Base-by-base conservation (phyloP, 2,888 invertebrate species). In the Epinotia nisella region DNA sequence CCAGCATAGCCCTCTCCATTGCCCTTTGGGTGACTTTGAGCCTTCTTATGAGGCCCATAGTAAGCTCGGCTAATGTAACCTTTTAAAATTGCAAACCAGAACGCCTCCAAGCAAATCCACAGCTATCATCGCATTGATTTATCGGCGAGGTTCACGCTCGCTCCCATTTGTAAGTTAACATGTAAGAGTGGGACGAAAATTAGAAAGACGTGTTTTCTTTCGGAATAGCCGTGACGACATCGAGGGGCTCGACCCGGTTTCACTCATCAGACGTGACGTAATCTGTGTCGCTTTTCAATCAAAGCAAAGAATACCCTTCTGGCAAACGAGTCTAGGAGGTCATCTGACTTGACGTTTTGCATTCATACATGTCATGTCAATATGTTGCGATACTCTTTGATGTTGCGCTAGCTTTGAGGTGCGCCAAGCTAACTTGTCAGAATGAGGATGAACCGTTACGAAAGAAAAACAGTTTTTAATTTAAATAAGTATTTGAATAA, bases 211-310 rank as follows among this genome's bases (percentile, higher is more conserved):
- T 35, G 24, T 58, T 29, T 4, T 29, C 59, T 35, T 35, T 39
- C 17, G 10, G 41, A 60, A 60, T 60, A 17, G 24, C 7, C 24
- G 13, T 10, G 11, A 45, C 11, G 13, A 3, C 45, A 61, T 41
- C 29, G 62, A 49, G 24, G n/a, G 62, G 17, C 49, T 62, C 24
- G 62, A 62, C 62, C 62, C 49, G 29, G 11, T 62, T 62, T 49
- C 62, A 60, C 9, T 61, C 41, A 19, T 3, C 11, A 24, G 49
- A 29, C 62, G 62, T 49, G 49, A 62, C 29, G 24, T 62, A 62
- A 62, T 62, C 62, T 49, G 49, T 29, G 45, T 59, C 35, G 39
- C 41, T 19, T 17, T 60, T 15, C 35, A n/a, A 17, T 59, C 3
- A 17, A 9, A 24, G 13, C 55, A n/a, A 49, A 45, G 41, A 45